Percentiles rank a stretch among this genome's conserved stretches.
phyloP scores from a whole-genome alignment of 2,113 vertebrate species.

The Emydura subglobosa region DNA sequence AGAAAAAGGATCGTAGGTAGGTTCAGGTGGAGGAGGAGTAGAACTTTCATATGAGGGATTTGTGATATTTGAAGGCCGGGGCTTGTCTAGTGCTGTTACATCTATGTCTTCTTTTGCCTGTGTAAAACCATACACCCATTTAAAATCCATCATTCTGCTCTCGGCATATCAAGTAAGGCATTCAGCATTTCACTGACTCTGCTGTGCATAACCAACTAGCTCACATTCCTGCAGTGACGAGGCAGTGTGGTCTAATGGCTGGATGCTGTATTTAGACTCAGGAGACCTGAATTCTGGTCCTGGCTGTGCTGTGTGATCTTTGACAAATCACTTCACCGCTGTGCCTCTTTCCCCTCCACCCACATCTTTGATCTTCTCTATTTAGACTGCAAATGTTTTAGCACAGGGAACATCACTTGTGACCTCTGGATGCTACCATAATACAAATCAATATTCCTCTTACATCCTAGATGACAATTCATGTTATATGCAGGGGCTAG shows the following conservation, averaged over 20 bases:
- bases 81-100: conserved; percentile 48
- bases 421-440: fast-evolving
- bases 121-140: conserved; percentile 25
- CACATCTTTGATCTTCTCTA: background rate
- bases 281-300: background rate
- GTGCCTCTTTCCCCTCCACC: background rate
- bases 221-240: background rate
- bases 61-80: conserved; percentile 72
- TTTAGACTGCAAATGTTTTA: background rate
- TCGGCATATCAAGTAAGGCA: background rate
- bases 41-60: conserved; percentile 81
- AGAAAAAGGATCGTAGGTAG: conserved; percentile 66
- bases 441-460: background rate
- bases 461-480: background rate
- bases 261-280: no score
- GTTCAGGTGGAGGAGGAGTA: conserved; percentile 26
- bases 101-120: conserved; percentile 78
- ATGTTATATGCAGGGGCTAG: fast-evolving
- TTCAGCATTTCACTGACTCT: background rate
- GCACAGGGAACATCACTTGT: background rate
- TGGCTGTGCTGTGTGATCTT: background rate
- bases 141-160: background rate
- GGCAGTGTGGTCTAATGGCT: background rate
- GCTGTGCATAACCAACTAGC: background rate
- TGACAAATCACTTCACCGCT: background rate